Evolutionary conservation across 2,888 invertebrate genomes (phyloP), one percentile per base, ranked within the genome.

Genomic region (Elysia crispata): DNA sequence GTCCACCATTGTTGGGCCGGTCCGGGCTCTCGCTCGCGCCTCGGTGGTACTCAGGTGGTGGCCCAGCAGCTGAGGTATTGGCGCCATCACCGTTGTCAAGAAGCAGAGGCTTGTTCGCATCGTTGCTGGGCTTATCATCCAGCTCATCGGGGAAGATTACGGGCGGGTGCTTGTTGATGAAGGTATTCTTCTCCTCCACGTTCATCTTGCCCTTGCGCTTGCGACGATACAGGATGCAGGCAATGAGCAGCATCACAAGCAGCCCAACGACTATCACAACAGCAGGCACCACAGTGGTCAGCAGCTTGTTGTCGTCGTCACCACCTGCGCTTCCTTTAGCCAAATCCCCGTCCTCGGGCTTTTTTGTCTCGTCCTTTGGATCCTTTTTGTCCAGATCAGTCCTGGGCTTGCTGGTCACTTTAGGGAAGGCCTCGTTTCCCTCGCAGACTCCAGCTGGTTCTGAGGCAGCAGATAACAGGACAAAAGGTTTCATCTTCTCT

Each of bases 111-210:
- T 96, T 95, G 93, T 97, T 97, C 49, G 86, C 86, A 78, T 93
- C 93, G n/a, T 91, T 87, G 91, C 97, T 92, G 0, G 96, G 96
- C 87, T 97, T 96, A 89, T 98, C 98, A 87, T 98, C 98, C 66
- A 98, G 94, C 92, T 99, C 99, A 92, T 99, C 98, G 18, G 93
- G 93, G 87, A 98, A 98, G 90, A 99, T 98, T 60, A 98, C 97
- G 0, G 99, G 98, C 88, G 98, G 97, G 75, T 94, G 94, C 87
- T 93, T 93, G 83, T 92, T 92, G 78, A 93, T 91, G 79, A 89
- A 91, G 3, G 89, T 88, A 82, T 89, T 87, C 96, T 95, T 94
- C 92, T 95, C 94, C 89, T 95, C 95, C 82, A 95, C 93, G 87
- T 95, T 95, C 95, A 96, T 95, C 93, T 97, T 95, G 83, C 97